Evolutionary conservation across 1,140 invertebrate genomes (phyloP).

Genomic region (Bombus confusus): DNA sequence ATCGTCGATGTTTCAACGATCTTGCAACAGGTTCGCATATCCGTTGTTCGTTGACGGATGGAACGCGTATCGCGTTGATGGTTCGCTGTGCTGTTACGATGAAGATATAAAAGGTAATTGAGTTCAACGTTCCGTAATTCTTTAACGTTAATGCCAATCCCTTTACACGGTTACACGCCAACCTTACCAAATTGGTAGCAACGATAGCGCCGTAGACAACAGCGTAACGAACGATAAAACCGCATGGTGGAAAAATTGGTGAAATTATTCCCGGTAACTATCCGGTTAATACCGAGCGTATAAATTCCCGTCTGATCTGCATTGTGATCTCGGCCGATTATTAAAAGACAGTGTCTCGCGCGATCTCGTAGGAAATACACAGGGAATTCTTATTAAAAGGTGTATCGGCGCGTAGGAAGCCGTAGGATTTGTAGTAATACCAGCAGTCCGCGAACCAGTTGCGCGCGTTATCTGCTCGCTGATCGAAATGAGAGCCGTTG

Average conservation of each 20-base stretch:
- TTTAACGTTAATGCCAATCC: background rate
- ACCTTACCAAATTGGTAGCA: background rate
- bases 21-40: background rate
- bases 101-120: constrained; percentile 33
- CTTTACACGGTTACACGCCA: constrained; percentile 1
- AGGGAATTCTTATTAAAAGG: too few relatives aligned
- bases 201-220: background rate
- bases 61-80: background rate
- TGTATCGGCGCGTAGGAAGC: background rate
- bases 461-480: background rate
- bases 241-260: background rate
- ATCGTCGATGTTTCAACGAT: background rate
- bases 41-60: background rate
- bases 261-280: background rate
- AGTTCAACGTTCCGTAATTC: background rate
- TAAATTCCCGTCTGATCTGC: background rate
- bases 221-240: background rate
- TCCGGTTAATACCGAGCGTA: background rate
- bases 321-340: background rate
- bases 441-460: background rate
- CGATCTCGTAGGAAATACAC: background rate
- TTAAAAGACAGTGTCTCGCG: constrained; percentile 14
- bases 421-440: background rate
- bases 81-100: background rate
- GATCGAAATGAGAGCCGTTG: background rate